A percentile compares a stretch with the other conserved stretches of the same genome.
phyloP scores from a whole-genome alignment of 2,797 vertebrate species.

The Crocidura indochinensis region DNA sequence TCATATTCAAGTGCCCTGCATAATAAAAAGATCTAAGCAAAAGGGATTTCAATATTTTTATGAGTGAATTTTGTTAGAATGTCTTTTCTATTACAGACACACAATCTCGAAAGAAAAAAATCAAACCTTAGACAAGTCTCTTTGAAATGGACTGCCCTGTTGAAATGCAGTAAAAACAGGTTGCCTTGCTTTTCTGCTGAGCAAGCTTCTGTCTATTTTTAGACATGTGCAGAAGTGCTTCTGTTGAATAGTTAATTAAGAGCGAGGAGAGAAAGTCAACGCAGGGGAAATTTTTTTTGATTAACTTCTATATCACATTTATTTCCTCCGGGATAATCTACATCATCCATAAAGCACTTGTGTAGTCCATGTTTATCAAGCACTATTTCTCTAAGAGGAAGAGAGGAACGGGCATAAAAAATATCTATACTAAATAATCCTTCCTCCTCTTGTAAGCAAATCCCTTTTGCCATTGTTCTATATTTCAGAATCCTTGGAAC shows the following conservation, averaged over 20 bases:
- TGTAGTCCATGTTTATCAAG: background rate
- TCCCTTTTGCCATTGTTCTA: conserved; percentile 25
- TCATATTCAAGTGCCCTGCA: conserved; percentile 43
- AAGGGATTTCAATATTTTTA: background rate
- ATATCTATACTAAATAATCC: background rate
- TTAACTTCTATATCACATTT: conserved; percentile 63
- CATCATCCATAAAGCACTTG: background rate
- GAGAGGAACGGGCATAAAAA: background rate
- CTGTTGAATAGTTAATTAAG: conserved; percentile 83
- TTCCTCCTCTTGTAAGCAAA: conserved; percentile 22
- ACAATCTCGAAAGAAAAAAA: conserved; percentile 32
- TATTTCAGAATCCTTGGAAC: conserved; percentile 39
- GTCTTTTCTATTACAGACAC: conserved; percentile 28
- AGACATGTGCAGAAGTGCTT: conserved; percentile 76
- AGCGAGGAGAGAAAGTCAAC: conserved; percentile 76
- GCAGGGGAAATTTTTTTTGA: conserved; percentile 58
- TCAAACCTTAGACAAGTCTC: too few relatives aligned
- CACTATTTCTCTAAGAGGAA: background rate
- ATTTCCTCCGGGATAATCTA: conserved; percentile 68
- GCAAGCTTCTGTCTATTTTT: conserved; percentile 82
- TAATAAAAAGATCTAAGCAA: conserved; percentile 2
- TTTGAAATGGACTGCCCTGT: background rate
- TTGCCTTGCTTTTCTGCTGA: conserved; percentile 76
- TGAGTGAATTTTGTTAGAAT: background rate
- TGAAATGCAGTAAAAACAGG: conserved; percentile 58